Base-by-base conservation (phyloP, 35 echinoderm and acorn worm species). In the Nesometra sesokonis region DNA sequence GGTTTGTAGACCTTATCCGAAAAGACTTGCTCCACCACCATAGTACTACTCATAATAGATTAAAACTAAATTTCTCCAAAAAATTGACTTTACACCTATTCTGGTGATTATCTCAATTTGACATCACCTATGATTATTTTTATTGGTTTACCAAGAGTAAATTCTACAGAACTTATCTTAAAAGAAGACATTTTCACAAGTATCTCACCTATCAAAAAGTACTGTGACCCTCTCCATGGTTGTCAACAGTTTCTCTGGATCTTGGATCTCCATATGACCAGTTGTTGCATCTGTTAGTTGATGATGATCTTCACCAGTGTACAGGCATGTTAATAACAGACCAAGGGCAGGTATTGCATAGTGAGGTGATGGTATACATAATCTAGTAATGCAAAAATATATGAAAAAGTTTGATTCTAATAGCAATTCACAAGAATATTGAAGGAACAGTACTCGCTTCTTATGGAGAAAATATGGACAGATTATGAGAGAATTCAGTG, bases 171-270 rank as follows among this genome's bases (percentile, higher is more conserved):
- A n/a, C n/a, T n/a, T n/a, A n/a, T n/a, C n/a, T n/a, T 43, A 43
- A 43, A 43, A 38, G 31, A 31, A n/a, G 31, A 9, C 23, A 37
- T 84, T 31, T 35, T 13, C 23, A 57, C 43, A 52, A 84, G n/a
- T n/a, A 0, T 76, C 87, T 87, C 5, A 97, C 95, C 95, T 97
- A 46, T 97, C 95, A 94, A 97, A 97, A 47, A 97, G 87, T 33
- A 93, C 86, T 13, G 95, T 94, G 32, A 94, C 89, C 78, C 95
- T 91, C 67, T 97, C 95, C 82, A 97, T 91, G 17, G 95, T 92
- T 40, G 86, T 84, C 0, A 97, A 82, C 23, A 94, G 82, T 76
- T 89, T 86, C 84, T 97, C 95, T 19, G 95, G 92, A 80, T 97
- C 95, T 77, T 87, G 89, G 37, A 91, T 88, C 31, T 88, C 86